Base-by-base conservation (phyloP, 2,888 invertebrate genomes). In the Mesochorus sp. region DNA sequence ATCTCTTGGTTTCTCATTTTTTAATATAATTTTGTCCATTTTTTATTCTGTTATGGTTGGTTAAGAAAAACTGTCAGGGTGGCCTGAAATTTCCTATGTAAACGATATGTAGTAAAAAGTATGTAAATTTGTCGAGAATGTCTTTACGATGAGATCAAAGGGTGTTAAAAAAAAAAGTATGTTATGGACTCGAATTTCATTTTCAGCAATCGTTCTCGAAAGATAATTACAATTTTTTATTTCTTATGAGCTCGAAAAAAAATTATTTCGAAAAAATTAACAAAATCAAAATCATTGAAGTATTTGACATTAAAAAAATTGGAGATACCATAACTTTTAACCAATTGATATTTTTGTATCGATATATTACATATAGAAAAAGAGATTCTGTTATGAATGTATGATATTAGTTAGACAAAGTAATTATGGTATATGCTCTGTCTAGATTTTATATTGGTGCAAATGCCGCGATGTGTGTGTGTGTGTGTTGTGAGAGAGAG, bases 341-440 rank as follows among this genome's bases (percentile, higher is more conserved):
- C 26, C 55, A 57, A 73, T 73, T 68, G 73, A 73, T 78, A 78
- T 78, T 78, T 78, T 78, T 78, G 26, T 77, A 77, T 77, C 66
- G 67, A 61, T 61, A 76, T 71, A 49, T 24, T 37, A 26, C 14
- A 12, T 49, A 28, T 51, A 64, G 24, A 67, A 21, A 28, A n/a
- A 53, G 21, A 28, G 28, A 51, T 2, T 61, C 51, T 17, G 47
- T 19, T 14, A 71, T 39, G 44, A 42, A 34, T 66, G 71, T 59
- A 51, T 26, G 39, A 62, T 51, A 47, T n/a, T n/a, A n/a, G 19
- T 44, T 47, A n/a, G 42, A 59, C 17, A 17, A 44, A 66, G 51
- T n/a, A 66, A n/a, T 66, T 31, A 68, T 49, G 55, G 34, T 67
- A 55, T 68, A 49, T 53, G 55, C 68, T 72, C 47, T 73, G 68